Conservation (phyloP, 2,888 invertebrate species). For the Ctenicera cuprea region DNA sequence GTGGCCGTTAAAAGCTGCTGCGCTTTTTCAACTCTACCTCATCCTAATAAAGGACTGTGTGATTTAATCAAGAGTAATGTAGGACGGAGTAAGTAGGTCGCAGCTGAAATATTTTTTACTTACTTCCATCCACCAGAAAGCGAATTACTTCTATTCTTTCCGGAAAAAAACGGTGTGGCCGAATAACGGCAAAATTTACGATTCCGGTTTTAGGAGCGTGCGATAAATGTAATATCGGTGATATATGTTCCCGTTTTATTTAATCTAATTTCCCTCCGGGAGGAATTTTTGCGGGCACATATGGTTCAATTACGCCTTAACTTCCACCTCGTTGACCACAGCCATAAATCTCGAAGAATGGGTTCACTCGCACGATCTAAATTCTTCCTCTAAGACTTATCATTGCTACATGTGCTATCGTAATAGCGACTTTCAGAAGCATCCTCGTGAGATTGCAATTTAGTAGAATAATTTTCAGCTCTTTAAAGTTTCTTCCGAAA, state of each 20-base stretch:
- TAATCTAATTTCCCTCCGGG: conserved; percentile 54
- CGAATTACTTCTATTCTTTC: conserved; percentile 46
- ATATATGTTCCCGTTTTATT: conserved; percentile 53
- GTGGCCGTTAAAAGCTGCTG: conserved; percentile 51
- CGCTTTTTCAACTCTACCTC: conserved; percentile 42
- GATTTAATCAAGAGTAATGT: conserved; percentile 61
- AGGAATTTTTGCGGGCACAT: conserved; percentile 61
- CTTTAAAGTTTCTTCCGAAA: not conserved
- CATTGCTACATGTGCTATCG: conserved; percentile 26
- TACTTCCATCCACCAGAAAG: conserved; percentile 40
- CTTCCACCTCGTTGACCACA: conserved; percentile 64
- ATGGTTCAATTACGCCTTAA: conserved; percentile 65
- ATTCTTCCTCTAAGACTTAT: conserved; percentile 38
- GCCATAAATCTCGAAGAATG: conserved; percentile 60
- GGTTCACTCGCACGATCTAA: conserved; percentile 44
- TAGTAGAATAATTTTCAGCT: conserved; percentile 8
- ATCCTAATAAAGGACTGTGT: conserved; percentile 58
- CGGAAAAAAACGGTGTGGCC: conserved; percentile 42
- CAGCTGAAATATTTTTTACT: conserved; percentile 47
- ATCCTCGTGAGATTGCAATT: conserved; percentile 17
- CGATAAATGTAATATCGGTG: conserved; percentile 52
- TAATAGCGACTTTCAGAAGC: conserved; percentile 10
- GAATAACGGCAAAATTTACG: conserved; percentile 47
- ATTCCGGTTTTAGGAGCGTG: conserved; percentile 47
- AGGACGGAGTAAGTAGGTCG: conserved; percentile 47